Percentiles rank a stretch among this genome's conserved stretches.
Conservation (phyloP, 2,888 invertebrate species). For the Phyto melanocephala region DNA sequence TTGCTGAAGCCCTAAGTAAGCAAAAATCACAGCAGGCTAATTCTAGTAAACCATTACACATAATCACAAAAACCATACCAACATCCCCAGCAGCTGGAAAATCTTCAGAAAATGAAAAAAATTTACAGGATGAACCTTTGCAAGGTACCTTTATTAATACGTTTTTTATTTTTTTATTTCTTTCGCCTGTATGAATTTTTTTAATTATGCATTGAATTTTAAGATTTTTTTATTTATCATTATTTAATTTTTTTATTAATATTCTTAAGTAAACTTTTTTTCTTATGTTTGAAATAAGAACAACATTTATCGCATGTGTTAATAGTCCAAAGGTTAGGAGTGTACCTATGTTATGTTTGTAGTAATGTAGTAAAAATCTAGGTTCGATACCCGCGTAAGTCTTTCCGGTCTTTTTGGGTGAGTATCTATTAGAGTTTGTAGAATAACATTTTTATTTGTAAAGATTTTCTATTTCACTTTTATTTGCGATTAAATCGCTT, state of each 20-base stretch:
- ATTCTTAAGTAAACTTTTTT: not conserved
- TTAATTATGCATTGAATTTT: too few relatives aligned
- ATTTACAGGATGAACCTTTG: too few relatives aligned
- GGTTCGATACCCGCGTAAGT: constrained; percentile 8
- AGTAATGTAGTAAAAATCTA: not conserved
- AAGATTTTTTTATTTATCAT: too few relatives aligned
- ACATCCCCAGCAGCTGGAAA: not conserved
- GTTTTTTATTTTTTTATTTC: not conserved
- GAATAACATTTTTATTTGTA: too few relatives aligned
- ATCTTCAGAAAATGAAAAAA: not conserved
- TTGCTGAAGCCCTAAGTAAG: constrained; percentile 74
- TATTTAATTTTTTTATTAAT: not conserved
- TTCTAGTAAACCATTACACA: constrained; percentile 13
- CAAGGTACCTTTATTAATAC: constrained; percentile 4
- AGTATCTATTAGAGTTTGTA: too few relatives aligned
- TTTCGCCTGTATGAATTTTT: too few relatives aligned
- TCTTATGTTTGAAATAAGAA: not conserved
- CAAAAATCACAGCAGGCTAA: constrained; percentile 60
- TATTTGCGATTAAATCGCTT: too few relatives aligned
- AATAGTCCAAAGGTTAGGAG: not conserved
- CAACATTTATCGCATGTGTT: not conserved
- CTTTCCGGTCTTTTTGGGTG: too few relatives aligned
- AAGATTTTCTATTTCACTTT: too few relatives aligned
- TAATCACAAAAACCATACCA: not conserved
- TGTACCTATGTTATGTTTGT: not conserved